phyloP scores from a whole-genome alignment of 1,140 invertebrate species.

The Drosophila micromelanica region DNA sequence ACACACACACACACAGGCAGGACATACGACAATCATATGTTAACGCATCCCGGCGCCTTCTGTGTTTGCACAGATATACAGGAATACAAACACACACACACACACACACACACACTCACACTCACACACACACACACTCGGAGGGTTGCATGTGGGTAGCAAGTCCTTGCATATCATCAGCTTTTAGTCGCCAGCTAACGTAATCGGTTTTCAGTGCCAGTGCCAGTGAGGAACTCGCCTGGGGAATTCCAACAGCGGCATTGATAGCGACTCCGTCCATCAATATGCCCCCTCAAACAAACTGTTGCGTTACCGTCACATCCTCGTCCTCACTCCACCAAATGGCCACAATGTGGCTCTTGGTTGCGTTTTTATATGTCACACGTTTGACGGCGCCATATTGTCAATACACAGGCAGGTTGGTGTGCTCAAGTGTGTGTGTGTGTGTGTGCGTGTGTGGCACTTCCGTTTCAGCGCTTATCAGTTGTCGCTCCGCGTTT shows the following conservation, averaged over 20 bases:
- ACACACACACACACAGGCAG: constrained; percentile 22
- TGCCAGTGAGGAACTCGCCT: constrained; percentile 28
- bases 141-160: neutral
- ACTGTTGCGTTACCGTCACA: constrained; percentile 56
- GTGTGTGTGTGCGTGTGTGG: constrained; percentile 13
- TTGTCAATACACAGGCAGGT: constrained; percentile 39
- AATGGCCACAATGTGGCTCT: constrained; percentile 14
- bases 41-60: constrained; percentile 57
- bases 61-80: constrained; percentile 62
- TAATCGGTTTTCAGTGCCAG: constrained; percentile 65
- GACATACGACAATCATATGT: constrained; percentile 79
- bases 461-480: constrained; percentile 68
- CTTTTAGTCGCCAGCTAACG: constrained; percentile 53
- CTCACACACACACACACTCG: constrained; percentile 16
- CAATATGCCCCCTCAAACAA: constrained; percentile 54
- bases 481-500: constrained; percentile 63
- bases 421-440: constrained; percentile 5
- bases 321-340: neutral
- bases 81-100: constrained; percentile 24
- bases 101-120: too few species aligned
- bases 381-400: constrained; percentile 49
- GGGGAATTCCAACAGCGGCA: constrained; percentile 67
- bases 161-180: constrained; percentile 68
- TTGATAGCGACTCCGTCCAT: constrained; percentile 69
- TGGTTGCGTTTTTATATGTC: constrained; percentile 56